Evolutionary conservation across 1,140 invertebrate genomes (phyloP).

Genomic region (Theocolax elegans): DNA sequence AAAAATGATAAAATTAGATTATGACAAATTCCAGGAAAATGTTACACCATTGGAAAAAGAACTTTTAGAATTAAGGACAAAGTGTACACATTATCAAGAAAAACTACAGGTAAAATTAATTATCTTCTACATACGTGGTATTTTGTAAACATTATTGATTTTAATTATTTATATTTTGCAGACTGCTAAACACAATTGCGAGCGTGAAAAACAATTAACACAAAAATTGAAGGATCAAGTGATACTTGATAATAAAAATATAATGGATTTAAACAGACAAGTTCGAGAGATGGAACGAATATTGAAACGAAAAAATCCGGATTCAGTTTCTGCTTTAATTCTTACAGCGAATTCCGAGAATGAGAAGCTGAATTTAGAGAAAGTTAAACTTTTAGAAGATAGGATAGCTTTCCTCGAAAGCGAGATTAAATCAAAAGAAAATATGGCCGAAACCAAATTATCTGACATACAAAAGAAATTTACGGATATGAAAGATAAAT

Average conservation of each 20-base stretch:
- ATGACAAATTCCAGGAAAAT: slow-evolving; percentile 57
- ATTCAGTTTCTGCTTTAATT: slow-evolving; percentile 81
- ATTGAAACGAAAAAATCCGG: slow-evolving; percentile 80
- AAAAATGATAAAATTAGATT: slow-evolving; percentile 54
- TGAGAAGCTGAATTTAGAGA: slow-evolving; percentile 62
- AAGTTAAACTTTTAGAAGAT: slow-evolving; percentile 74
- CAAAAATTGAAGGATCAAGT: slow-evolving; percentile 74
- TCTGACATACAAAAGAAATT: slow-evolving; percentile 78
- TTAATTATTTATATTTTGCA: slow-evolving; percentile 13
- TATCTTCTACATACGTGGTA: not conserved
- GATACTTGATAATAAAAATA: slow-evolving; percentile 76
- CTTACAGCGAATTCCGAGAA: slow-evolving; percentile 72
- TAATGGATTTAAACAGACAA: slow-evolving; percentile 80
- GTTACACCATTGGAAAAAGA: slow-evolving; percentile 62
- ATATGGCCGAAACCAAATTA: slow-evolving; percentile 75
- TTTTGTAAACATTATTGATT: not conserved
- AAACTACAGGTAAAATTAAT: slow-evolving; percentile 59
- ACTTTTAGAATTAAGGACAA: slow-evolving; percentile 55
- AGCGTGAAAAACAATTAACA: slow-evolving; percentile 70
- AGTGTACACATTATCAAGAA: slow-evolving; percentile 58
- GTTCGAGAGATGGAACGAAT: slow-evolving; percentile 85
- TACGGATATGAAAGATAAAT: slow-evolving; percentile 79
- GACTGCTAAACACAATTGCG: slow-evolving; percentile 62
- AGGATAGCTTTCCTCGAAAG: slow-evolving; percentile 75
- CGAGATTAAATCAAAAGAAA: slow-evolving; percentile 76